Evolutionary conservation across 2,113 vertebrate genomes (phyloP), one percentile per base, ranked within the genome.

Genomic region (Dipodomys merriami): DNA sequence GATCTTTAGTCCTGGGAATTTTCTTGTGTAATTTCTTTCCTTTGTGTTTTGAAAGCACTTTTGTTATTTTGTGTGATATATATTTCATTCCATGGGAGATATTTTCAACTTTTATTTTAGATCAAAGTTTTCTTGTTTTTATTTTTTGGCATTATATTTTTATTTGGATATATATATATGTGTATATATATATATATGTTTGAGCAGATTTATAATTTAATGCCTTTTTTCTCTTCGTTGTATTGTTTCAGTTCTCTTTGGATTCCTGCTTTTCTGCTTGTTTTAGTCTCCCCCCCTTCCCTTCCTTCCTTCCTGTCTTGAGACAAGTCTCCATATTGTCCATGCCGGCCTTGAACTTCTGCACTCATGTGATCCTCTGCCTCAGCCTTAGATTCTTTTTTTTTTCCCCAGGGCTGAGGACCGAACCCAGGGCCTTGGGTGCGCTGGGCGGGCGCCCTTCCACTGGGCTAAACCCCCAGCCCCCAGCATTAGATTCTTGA

Each of bases 241-340:
- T 35, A 20, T 88, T 91, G 64, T 68, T 60, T 93, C 23, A 2
- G 0, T 62, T 96, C 94, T 69, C 33, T 90, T 15, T 65, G 90
- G 46, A 80, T 68, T 96, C 71, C 11, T 53, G 57, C 33, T 92
- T 80, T 81, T 77, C 79, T 88, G 62, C 62, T 88, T 93, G n/a
- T 73, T 89, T 83, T 69, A 39, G 60, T 74, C 65, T 73, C n/a
- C 86, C 16, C 29, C 13, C 53, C 53, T 57, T 53, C 29, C 2
- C 22, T 62, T 33, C 20, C 27, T 82, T 82, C 20, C 5, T 73
- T 35, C 35, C 19, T 25, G 23, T 23, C 20, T 33, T n/a, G 39
- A 49, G n/a, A n/a, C 30, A 23, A 39, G 12, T 65, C 73, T 27
- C 0, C 30, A 10, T 74, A 4, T 57, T 20, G 33, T 6, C 33